These are phyloP conservation scores for Haplochromis vanheusdeni DNA, from an alignment of 2,113 vertebrate species.

Conservation along the genomic window DNA sequence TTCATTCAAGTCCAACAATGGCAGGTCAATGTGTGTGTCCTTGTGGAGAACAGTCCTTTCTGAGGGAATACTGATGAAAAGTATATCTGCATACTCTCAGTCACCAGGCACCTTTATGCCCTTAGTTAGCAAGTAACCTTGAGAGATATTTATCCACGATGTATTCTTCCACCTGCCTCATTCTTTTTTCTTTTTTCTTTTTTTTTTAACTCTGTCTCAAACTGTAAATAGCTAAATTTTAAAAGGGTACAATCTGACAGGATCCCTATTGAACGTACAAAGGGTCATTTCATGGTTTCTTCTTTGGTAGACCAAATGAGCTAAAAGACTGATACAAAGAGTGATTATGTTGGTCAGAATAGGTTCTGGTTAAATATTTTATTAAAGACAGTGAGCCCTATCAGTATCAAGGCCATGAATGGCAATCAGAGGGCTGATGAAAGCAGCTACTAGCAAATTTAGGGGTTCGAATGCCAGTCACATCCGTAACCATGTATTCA, in stretches of 20 bases:
- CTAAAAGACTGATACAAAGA: neutral
- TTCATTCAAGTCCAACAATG: neutral
- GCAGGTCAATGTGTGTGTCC: neutral
- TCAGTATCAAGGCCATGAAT: neutral
- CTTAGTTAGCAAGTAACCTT: neutral
- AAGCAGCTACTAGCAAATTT: neutral
- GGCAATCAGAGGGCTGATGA: neutral
- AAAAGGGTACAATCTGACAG: accelerated
- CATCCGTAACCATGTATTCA: no score
- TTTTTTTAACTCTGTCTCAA: neutral
- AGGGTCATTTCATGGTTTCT: neutral
- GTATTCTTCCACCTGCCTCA: neutral
- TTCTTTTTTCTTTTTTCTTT: neutral
- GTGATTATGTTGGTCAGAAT: neutral
- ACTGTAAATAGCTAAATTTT: neutral
- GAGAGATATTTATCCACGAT: neutral
- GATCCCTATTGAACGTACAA: neutral
- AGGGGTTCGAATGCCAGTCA: no score
- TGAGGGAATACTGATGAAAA: neutral
- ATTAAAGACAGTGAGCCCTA: neutral
- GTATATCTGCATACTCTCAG: neutral
- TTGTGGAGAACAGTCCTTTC: neutral
- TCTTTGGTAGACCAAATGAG: neutral
- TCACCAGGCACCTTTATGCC: neutral
- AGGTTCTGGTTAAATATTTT: neutral